Evolutionary conservation across 1,140 invertebrate species (phyloP).

Genomic region (Schlechtendalia chinensis): DNA sequence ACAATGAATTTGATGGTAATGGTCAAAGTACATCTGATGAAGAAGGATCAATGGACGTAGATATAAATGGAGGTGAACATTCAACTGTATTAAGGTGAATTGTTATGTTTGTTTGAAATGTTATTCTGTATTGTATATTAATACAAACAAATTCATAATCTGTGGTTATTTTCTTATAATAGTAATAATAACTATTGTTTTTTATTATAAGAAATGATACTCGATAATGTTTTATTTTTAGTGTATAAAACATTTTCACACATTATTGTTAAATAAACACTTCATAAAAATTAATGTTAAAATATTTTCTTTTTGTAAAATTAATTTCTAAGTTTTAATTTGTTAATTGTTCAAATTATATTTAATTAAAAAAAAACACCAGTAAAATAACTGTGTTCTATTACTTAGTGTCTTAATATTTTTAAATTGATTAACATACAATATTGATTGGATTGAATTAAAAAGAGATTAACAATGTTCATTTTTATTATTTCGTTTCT

Average conservation of each 20-base stretch:
- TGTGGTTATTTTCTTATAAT: slow-evolving; percentile 13
- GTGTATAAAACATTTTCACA: slow-evolving; percentile 8
- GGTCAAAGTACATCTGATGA: slow-evolving; percentile 33
- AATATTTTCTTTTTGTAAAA: slow-evolving; percentile 7
- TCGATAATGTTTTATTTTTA: background rate
- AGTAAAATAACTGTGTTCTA: background rate
- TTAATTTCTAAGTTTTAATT: slow-evolving; percentile 23
- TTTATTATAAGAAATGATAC: background rate
- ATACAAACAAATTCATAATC: background rate
- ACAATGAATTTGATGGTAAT: background rate
- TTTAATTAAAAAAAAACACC: background rate
- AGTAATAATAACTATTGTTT: background rate
- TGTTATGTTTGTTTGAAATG: background rate
- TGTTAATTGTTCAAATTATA: slow-evolving; percentile 29
- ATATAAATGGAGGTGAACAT: slow-evolving; percentile 34
- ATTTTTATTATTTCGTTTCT: too few relatives aligned
- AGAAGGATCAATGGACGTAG: slow-evolving; percentile 39
- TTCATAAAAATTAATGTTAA: slow-evolving; percentile 36
- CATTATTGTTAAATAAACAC: background rate
- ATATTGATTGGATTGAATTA: background rate
- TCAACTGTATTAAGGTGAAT: background rate
- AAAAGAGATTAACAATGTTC: too few relatives aligned
- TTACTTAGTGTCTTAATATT: background rate
- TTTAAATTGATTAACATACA: background rate
- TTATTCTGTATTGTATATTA: slow-evolving; percentile 8